Evolutionary conservation across 2,888 invertebrate genomes (phyloP), one percentile per base, ranked within the genome.

Genomic region (Ypsolopha scabrella): DNA sequence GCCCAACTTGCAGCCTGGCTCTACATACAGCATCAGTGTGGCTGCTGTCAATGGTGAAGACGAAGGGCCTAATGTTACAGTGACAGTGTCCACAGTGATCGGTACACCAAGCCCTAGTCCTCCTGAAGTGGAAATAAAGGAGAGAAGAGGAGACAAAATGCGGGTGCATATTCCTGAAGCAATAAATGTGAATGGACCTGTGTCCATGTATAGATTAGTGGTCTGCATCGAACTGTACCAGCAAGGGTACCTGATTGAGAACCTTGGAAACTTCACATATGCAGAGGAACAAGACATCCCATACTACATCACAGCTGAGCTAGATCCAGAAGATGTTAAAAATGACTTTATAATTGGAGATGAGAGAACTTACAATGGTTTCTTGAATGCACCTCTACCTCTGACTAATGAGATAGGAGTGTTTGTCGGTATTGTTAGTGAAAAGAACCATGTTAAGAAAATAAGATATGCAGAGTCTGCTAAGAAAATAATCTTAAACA

Each of bases 241-340:
- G 67, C 91, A 89, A 71, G 89, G 88, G 14, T 92, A 90, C 64
- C 90, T 89, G 57, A 80, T 78, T 52, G 88, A 89, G 38, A 87
- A 85, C 50, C 83, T 92, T 11, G 88, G 88, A n/a, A 89, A 91
- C 64, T 92, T 90, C 75, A 76, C 90, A 52, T 88, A 89, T 61
- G 92, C 96, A 0, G 79, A 80, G 50, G 87, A 89, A 43, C 89
- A 92, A 55, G 92, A 91, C 0, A 71, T 91, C 6, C 90, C 91
- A 2, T 96, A 94, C 70, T 97, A 97, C 67, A 91, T 96, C 36
- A 89, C 95, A 6, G 96, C 94, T 0, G 93, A 95, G 72, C 76
- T 97, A 54, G 88, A 90, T 51, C 90, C 92, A 24, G 87, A 90
- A 58, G 88, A 90, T 55, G 88, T 91, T 8, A 78, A 89, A 44